Evolutionary conservation across 2,888 invertebrate species (phyloP).

Genomic region (Chrysolina haemoptera): DNA sequence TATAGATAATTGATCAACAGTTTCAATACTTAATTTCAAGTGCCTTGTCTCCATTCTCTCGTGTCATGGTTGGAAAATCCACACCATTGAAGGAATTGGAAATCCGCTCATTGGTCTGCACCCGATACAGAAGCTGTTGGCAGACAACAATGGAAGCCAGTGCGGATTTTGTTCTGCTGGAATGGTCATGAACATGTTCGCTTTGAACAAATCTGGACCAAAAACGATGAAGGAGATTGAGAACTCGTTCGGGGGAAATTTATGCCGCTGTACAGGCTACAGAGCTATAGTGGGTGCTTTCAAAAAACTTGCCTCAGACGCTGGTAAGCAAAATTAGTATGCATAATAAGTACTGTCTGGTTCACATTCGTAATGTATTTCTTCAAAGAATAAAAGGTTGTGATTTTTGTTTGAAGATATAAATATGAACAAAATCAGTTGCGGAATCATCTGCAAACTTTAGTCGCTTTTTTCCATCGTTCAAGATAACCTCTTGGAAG

Average conservation of each 20-base stretch:
- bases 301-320: constrained; percentile 74
- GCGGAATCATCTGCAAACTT: too few relatives aligned
- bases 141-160: constrained; percentile 77
- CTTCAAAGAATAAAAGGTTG: too few relatives aligned
- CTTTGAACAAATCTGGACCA: constrained; percentile 67
- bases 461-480: too few relatives aligned
- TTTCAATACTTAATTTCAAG: constrained; percentile 65
- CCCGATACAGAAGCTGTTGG: constrained; percentile 74
- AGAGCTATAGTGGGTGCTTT: constrained; percentile 77
- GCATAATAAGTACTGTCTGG: too few relatives aligned
- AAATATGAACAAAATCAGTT: too few relatives aligned
- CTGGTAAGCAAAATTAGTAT: too few relatives aligned
- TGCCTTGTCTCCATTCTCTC: constrained; percentile 72
- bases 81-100: constrained; percentile 82
- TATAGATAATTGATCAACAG: too few relatives aligned
- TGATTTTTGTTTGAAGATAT: too few relatives aligned
- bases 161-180: constrained; percentile 83
- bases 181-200: constrained; percentile 85
- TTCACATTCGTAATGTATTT: too few relatives aligned
- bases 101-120: constrained; percentile 76
- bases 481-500: too few relatives aligned
- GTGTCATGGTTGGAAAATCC: constrained; percentile 77
- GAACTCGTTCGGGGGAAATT: constrained; percentile 79
- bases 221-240: constrained; percentile 77
- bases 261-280: constrained; percentile 82